These are phyloP conservation scores for Acromyrmex charruanus DNA, from an alignment of 1,140 invertebrate genomes.

Conservation along the genomic window DNA sequence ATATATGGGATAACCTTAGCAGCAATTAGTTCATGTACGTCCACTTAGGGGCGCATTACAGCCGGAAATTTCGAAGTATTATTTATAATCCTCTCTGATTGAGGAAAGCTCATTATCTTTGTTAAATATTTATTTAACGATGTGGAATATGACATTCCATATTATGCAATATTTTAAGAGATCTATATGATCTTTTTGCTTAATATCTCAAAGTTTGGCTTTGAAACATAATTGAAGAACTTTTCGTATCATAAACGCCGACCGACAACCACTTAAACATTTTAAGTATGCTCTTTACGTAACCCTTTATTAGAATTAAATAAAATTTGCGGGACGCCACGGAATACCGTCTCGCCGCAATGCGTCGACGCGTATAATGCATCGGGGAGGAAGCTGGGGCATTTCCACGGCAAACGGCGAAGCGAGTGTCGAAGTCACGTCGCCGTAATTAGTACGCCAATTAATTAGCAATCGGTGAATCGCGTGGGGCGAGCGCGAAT, in stretches of 20 bases:
- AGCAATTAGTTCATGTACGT: conserved; percentile 36
- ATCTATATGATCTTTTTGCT: neutral
- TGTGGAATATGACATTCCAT: neutral
- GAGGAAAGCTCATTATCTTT: neutral
- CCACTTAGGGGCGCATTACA: conserved; percentile 16
- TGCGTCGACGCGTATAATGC: conserved; percentile 47
- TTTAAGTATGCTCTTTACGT: conserved; percentile 21
- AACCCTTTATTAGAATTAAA: conserved; percentile 43
- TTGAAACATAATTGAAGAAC: conserved; percentile 6
- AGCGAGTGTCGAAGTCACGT: conserved; percentile 55
- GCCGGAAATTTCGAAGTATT: conserved; percentile 19
- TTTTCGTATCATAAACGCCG: neutral
- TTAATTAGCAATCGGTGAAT: conserved; percentile 62
- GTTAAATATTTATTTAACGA: neutral
- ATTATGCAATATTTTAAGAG: neutral
- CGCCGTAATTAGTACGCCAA: conserved; percentile 56
- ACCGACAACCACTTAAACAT: conserved; percentile 9
- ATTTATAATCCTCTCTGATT: neutral
- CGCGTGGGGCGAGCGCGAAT: conserved; percentile 38
- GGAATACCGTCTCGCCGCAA: neutral
- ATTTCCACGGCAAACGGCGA: conserved; percentile 51
- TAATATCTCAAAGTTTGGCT: neutral
- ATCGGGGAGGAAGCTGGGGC: neutral
- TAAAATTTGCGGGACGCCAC: conserved; percentile 46
- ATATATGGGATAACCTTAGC: conserved; percentile 5